These are phyloP conservation scores for Peromyscus melanophrys DNA, from an alignment of 2,797 vertebrate species.

Conservation along the genomic window DNA sequence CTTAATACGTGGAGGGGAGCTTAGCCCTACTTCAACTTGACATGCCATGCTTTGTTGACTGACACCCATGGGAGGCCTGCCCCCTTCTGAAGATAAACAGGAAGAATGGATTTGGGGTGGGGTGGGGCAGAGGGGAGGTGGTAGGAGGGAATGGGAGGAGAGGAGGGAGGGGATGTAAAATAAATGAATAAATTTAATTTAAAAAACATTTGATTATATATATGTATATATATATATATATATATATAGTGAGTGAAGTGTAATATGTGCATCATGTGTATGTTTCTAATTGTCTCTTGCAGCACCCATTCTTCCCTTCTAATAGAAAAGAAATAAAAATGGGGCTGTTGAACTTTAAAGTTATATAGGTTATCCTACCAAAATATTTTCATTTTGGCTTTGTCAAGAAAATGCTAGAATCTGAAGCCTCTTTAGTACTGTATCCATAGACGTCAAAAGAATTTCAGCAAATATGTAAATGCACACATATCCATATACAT, in stretches of 20 bases:
- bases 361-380: background rate
- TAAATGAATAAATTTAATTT: background rate
- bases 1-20: background rate
- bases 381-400: conserved; percentile 1
- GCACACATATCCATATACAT: background rate
- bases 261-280: background rate
- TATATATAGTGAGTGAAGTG: background rate
- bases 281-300: background rate
- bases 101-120: background rate
- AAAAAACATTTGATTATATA: background rate
- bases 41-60: background rate
- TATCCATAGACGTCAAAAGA: background rate
- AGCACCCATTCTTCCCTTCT: background rate
- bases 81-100: background rate
- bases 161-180: background rate
- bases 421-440: background rate
- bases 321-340: background rate
- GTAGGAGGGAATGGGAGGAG: background rate
- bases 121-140: background rate
- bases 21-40: background rate
- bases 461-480: background rate
- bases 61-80: background rate
- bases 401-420: background rate
- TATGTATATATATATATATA: background rate
- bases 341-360: background rate